Base-by-base conservation (phyloP, 2,113 vertebrate species). In the Anguilla japonica region DNA sequence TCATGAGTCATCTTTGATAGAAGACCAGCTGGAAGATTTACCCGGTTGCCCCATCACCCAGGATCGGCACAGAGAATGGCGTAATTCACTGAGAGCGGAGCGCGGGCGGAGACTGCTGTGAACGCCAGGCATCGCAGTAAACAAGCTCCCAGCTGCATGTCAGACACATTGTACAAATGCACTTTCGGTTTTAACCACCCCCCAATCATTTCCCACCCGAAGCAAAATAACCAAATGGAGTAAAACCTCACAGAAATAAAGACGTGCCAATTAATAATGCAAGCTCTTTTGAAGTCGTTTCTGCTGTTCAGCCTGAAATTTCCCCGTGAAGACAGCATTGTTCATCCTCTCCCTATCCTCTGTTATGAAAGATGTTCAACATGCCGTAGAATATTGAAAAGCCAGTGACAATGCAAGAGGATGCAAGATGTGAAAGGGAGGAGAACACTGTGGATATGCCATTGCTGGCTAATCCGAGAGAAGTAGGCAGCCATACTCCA, bases 21-120 rank as follows among this genome's bases (percentile, higher is more conserved):
- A 60, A 83, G 41, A 90, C 93, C 94, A 94, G 93, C 92, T 94
- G 92, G 93, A 93, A 93, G 94, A 94, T 92, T 93, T 91, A 90
- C 79, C 79, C 39, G 15, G 15, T 80, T 41, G 39, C 39, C 39
- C 18, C 15, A 18, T 39, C 39, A 16, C 34, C 39, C 79, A 6
- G 40, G 15, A 18, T 14, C 2, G 79, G 39, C 34, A 41, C 34
- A 80, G 29, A 80, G 16, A 40, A 80, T 20, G 20, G 79, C 29
- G 40, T 22, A 40, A 80, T 41, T 40, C 39, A 41, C 9, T 6
- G 79, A 16, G 34, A 41, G 79, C 16, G 15, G 9, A 22, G 79
- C 11, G 4, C 40, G 18, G 20, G 39, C 18, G 29, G 39, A 41
- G 29, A 39, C 40, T 20, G 15, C 34, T 16, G 20, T 8, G 20